Evolutionary conservation across 2,888 invertebrate species (phyloP).

Genomic region (Pyrrhia umbra): DNA sequence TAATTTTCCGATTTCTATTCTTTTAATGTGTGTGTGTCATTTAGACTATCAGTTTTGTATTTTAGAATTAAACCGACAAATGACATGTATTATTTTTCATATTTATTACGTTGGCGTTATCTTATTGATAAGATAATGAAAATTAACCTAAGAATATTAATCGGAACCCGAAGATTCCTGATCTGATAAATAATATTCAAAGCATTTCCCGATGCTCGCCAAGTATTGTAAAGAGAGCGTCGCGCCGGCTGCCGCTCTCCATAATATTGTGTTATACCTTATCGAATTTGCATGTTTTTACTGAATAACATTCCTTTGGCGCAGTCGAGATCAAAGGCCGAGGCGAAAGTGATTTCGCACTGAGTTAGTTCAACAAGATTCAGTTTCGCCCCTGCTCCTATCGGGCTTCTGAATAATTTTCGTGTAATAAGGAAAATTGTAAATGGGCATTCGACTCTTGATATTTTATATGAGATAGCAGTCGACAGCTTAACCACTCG

Average conservation of each 20-base stretch:
- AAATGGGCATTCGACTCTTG: slow-evolving; percentile 84
- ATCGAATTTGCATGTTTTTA: slow-evolving; percentile 91
- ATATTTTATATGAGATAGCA: slow-evolving; percentile 67
- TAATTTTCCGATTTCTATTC: neutral
- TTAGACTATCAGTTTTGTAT: too few relatives aligned
- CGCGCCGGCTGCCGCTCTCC: slow-evolving; percentile 77
- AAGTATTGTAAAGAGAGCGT: slow-evolving; percentile 71
- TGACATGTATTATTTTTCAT: neutral
- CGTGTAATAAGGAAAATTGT: slow-evolving; percentile 87
- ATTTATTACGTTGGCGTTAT: neutral
- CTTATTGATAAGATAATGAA: neutral
- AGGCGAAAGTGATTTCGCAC: slow-evolving; percentile 90
- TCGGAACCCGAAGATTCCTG: slow-evolving; percentile 52
- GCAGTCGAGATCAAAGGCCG: slow-evolving; percentile 88
- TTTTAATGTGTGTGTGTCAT: neutral
- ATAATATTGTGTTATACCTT: slow-evolving; percentile 90
- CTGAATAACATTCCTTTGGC: slow-evolving; percentile 90
- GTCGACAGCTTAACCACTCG: slow-evolving; percentile 17
- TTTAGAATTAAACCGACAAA: too few relatives aligned
- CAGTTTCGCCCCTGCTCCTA: slow-evolving; percentile 82
- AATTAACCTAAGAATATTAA: slow-evolving; percentile 41
- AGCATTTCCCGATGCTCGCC: slow-evolving; percentile 71
- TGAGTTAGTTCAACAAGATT: slow-evolving; percentile 89
- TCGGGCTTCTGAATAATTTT: slow-evolving; percentile 88
- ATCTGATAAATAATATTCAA: slow-evolving; percentile 78